phyloP scores from a whole-genome alignment of 2,797 vertebrate genomes.

The Cyclopterus lumpus region DNA sequence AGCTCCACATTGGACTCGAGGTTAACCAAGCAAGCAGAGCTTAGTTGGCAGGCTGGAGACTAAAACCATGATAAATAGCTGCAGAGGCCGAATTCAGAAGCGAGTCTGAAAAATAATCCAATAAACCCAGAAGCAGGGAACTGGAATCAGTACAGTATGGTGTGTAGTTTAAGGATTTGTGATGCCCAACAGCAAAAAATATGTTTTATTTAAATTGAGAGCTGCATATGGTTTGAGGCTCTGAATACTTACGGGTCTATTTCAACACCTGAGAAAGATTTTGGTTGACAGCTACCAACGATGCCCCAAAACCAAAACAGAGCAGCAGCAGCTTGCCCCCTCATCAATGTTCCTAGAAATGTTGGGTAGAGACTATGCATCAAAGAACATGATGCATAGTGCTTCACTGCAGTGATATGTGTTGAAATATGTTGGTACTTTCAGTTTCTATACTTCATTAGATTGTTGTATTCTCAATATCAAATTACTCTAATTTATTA shows the following conservation, averaged over 20 bases:
- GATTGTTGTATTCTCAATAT: background rate
- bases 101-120: constrained; percentile 6
- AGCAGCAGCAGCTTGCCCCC: background rate
- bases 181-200: constrained; percentile 8
- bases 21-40: constrained; percentile 59
- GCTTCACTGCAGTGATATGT: background rate
- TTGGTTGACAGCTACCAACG: background rate
- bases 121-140: background rate
- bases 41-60: constrained; percentile 20
- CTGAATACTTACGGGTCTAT: background rate
- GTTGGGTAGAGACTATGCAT: background rate
- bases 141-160: background rate
- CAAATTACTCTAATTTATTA: background rate
- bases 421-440: background rate
- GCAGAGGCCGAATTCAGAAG: constrained; percentile 21
- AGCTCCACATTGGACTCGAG: constrained; percentile 34
- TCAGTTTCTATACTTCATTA: background rate
- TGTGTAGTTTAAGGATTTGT: background rate
- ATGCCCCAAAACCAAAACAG: background rate
- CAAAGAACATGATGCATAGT: background rate
- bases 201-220: background rate
- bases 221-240: background rate
- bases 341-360: background rate
- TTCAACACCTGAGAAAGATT: background rate
- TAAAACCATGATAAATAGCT: constrained; percentile 48